Percentiles rank a stretch among this genome's conserved stretches.
Conservation (phyloP, 2,888 invertebrate species). For the Coenonympha arcania region DNA sequence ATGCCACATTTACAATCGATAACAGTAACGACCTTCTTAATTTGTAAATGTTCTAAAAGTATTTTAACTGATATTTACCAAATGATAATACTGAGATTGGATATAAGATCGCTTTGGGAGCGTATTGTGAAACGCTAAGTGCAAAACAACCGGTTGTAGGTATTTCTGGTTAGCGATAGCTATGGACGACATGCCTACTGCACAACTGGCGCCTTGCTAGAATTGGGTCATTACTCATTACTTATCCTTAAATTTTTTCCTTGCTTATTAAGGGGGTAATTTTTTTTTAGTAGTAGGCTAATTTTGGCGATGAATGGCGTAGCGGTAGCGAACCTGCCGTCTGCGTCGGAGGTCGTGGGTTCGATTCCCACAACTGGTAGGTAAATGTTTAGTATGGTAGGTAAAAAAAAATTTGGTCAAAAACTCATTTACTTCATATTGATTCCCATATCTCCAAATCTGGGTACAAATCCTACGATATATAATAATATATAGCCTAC, state of each 20-base stretch:
- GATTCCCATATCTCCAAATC: too few relatives aligned
- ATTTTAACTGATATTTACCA: constrained; percentile 1
- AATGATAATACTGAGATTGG: constrained; percentile 15
- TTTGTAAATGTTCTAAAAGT: not conserved
- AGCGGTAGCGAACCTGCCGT: too few relatives aligned
- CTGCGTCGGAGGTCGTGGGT: too few relatives aligned
- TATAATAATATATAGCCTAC: too few relatives aligned
- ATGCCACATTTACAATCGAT: too few relatives aligned
- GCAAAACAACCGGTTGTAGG: constrained; percentile 52
- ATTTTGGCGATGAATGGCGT: too few relatives aligned
- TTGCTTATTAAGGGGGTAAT: not conserved
- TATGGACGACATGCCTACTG: constrained; percentile 1
- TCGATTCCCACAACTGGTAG: too few relatives aligned
- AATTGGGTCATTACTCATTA: constrained; percentile 13
- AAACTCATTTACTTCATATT: too few relatives aligned
- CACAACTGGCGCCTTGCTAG: constrained; percentile 14
- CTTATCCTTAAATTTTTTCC: constrained; percentile 13
- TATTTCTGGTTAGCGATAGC: constrained; percentile 27
- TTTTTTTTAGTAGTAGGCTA: too few relatives aligned
- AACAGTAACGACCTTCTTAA: not conserved
- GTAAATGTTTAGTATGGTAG: too few relatives aligned
- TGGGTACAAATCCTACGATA: too few relatives aligned
- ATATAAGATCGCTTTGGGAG: constrained; percentile 29
- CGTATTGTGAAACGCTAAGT: constrained; percentile 58
- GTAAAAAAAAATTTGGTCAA: too few relatives aligned